Conservation (phyloP, 1,140 invertebrate genomes). For the Cheumatopsyche charites region DNA sequence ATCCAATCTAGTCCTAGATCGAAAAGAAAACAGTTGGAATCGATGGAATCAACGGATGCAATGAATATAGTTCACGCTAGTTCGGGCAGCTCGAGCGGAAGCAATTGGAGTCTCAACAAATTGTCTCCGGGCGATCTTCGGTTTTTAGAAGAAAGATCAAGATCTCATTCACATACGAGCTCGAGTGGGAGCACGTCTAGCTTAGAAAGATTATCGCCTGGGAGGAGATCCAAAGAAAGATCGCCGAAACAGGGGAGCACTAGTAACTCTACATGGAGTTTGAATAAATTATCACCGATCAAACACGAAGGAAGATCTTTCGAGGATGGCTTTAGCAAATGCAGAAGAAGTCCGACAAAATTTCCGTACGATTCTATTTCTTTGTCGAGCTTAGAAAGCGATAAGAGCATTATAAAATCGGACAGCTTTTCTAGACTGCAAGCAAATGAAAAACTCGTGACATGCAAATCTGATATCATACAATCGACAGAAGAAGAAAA, state of each 20-base stretch:
- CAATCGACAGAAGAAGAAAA: conserved; percentile 59
- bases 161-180: conserved; percentile 60
- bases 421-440: conserved; percentile 61
- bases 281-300: conserved; percentile 60
- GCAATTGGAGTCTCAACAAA: conserved; percentile 62
- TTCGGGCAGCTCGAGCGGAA: conserved; percentile 60
- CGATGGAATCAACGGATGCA: conserved; percentile 58
- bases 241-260: conserved; percentile 61
- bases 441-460: conserved; percentile 59
- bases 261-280: conserved; percentile 61
- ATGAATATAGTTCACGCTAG: conserved; percentile 59
- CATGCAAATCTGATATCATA: conserved; percentile 61
- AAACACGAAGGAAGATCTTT: conserved; percentile 59
- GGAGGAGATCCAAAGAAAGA: conserved; percentile 59
- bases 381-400: conserved; percentile 60
- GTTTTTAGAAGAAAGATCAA: conserved; percentile 62
- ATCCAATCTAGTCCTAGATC: conserved; percentile 65
- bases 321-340: conserved; percentile 58
- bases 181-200: conserved; percentile 62
- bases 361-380: conserved; percentile 60
- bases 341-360: conserved; percentile 58
- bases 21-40: conserved; percentile 59
- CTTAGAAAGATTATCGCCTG: conserved; percentile 59
- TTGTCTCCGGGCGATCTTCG: conserved; percentile 61
- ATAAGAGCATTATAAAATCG: conserved; percentile 61